Evolutionary conservation across 2,113 vertebrate species (phyloP).

Genomic region (Camarhynchus parvulus): DNA sequence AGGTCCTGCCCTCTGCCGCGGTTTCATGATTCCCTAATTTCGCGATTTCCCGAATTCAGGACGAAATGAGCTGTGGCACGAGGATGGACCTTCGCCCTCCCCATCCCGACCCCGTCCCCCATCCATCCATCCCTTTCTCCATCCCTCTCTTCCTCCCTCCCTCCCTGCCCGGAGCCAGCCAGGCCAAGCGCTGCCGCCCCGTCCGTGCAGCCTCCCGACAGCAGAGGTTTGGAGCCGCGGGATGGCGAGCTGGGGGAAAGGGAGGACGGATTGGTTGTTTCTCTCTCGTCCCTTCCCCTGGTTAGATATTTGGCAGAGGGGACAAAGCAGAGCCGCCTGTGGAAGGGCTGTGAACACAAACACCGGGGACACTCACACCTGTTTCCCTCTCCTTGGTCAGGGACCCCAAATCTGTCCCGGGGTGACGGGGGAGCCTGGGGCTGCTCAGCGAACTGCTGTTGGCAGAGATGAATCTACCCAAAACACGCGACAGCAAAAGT

Average conservation of each 20-base stretch:
- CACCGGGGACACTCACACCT: neutral
- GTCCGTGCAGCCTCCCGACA: accelerated
- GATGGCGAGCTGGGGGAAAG: neutral
- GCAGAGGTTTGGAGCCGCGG: neutral
- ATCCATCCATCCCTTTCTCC: accelerated
- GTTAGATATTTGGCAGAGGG: neutral
- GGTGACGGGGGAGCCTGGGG: too few relatives aligned
- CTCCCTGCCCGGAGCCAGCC: neutral
- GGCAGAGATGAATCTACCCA: too few relatives aligned
- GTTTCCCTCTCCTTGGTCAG: neutral
- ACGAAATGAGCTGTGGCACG: accelerated
- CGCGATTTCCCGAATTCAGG: neutral
- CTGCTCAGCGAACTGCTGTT: too few relatives aligned
- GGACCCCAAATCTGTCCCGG: neutral
- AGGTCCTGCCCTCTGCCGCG: neutral
- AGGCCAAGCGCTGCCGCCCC: neutral
- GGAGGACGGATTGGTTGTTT: neutral
- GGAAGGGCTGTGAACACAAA: neutral
- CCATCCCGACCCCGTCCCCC: accelerated
- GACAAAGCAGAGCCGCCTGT: neutral
- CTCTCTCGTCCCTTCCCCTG: neutral
- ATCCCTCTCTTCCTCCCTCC: neutral
- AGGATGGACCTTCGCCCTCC: neutral
- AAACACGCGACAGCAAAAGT: accelerated
- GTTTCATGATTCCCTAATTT: accelerated